Percentiles rank a stretch among this genome's conserved stretches.
These are phyloP conservation scores for Dolichomitus sp. DNA, from an alignment of 2,888 invertebrate genomes.

Conservation along the genomic window DNA sequence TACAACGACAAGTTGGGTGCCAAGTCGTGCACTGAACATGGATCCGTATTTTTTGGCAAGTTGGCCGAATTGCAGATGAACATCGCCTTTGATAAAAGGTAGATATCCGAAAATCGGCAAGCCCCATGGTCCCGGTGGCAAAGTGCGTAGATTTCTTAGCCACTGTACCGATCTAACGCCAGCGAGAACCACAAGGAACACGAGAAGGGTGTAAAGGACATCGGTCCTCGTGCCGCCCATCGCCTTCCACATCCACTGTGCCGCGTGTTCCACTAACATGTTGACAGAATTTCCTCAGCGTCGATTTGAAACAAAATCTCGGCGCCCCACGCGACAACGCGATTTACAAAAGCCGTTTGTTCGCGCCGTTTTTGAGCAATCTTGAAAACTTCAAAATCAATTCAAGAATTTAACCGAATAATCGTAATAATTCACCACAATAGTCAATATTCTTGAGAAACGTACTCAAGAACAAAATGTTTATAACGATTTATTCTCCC, in stretches of 20 bases:
- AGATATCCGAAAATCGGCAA: slow-evolving; percentile 94
- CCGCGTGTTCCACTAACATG: slow-evolving; percentile 80
- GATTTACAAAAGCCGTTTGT: neutral
- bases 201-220: slow-evolving; percentile 83
- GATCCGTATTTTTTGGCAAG: slow-evolving; percentile 93
- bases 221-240: slow-evolving; percentile 75
- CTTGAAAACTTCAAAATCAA: neutral
- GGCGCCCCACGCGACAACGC: neutral
- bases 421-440: slow-evolving; percentile 1
- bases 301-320: neutral
- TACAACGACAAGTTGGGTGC: slow-evolving; percentile 94
- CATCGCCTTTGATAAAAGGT: slow-evolving; percentile 92
- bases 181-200: slow-evolving; percentile 86
- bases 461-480: neutral
- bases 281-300: slow-evolving; percentile 48
- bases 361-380: neutral
- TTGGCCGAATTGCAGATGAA: slow-evolving; percentile 92
- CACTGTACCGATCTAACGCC: slow-evolving; percentile 83
- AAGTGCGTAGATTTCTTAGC: slow-evolving; percentile 84
- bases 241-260: slow-evolving; percentile 76
- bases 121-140: slow-evolving; percentile 97
- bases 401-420: neutral
- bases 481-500: neutral
- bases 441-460: neutral
- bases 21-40: slow-evolving; percentile 93